Base-by-base conservation (phyloP, 2,113 vertebrate species). In the Sciurus niger region DNA sequence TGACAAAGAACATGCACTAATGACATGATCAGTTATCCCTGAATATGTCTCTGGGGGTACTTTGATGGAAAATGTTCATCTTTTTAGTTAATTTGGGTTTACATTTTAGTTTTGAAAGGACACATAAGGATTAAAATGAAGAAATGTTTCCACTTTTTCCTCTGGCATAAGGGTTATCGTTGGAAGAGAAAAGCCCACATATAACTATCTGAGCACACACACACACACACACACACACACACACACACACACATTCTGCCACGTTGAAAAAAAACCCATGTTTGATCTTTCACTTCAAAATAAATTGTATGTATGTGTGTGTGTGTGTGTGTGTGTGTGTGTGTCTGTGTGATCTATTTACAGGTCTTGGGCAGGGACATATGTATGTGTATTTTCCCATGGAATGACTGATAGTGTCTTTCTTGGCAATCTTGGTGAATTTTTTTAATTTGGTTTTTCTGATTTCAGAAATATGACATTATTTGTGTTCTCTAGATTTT, bases 401-500 rank as follows among this genome's bases (percentile, higher is more conserved):
- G 32, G 18, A 79, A 67, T 76, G 18, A 84, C 12, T 55, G 4
- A 79, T 67, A 84, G 22, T 95, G 48, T 83, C 34, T 84, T 96
- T 89, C 37, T 16, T 60, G 51, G 3, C 58, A 94, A 1, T 76
- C 37, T 51, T 92, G 88, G 8, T 68, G 63, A 87, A 93, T 78
- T 92, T 82, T 83, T 93, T 80, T 22, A 93, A 89, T 89, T 89
- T 95, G n/a, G 22, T 84, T 97, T 96, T 87, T 51, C 22, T 92
- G 16, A 78, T 37, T 92, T 96, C 63, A 79, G 46, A 88, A 85
- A 46, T 93, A 82, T 28, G 30, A 85, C 18, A 74, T 72, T 88
- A 76, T 89, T 95, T 95, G 18, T 95, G 43, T 7, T 22, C 12
- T 65, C 16, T 65, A 30, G 72, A 96, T 95, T 94, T 79, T 88